Evolutionary conservation across 2,888 invertebrate genomes (phyloP).

Genomic region (Parascotia fuliginaria): DNA sequence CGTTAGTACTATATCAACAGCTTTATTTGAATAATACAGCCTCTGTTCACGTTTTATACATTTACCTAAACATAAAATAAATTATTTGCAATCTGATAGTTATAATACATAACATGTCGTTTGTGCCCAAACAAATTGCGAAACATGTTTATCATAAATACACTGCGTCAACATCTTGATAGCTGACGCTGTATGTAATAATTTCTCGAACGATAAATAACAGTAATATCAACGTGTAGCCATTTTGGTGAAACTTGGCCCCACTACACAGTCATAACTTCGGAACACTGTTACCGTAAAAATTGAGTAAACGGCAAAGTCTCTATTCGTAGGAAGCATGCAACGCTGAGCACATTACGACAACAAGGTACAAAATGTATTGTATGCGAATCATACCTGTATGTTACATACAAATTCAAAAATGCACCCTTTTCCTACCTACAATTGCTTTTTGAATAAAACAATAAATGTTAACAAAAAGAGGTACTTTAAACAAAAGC

Average conservation of each 20-base stretch:
- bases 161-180: slow-evolving; percentile 1
- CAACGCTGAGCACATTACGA: slow-evolving; percentile 50
- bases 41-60: not conserved
- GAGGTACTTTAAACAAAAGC: slow-evolving; percentile 13
- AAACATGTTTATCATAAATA: slow-evolving; percentile 4
- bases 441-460: slow-evolving; percentile 17
- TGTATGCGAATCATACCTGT: slow-evolving; percentile 15
- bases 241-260: slow-evolving; percentile 49
- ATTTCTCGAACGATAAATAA: slow-evolving; percentile 31
- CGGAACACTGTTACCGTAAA: slow-evolving; percentile 59
- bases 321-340: slow-evolving; percentile 64
- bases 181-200: slow-evolving; percentile 20
- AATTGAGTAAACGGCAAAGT: slow-evolving; percentile 60
- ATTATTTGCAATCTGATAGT: not conserved
- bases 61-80: not conserved
- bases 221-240: slow-evolving; percentile 45
- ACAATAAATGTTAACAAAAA: slow-evolving; percentile 8
- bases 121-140: not conserved
- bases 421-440: not conserved
- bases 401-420: slow-evolving; percentile 7
- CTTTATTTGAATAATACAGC: too few species aligned
- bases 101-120: slow-evolving; percentile 4
- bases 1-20: slow-evolving; percentile 8
- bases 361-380: slow-evolving; percentile 39
- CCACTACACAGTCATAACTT: slow-evolving; percentile 59